Percentiles rank a stretch among this genome's conserved stretches.
Evolutionary conservation across 2,888 invertebrate species (phyloP).

Genomic region (Netelia melanura): DNA sequence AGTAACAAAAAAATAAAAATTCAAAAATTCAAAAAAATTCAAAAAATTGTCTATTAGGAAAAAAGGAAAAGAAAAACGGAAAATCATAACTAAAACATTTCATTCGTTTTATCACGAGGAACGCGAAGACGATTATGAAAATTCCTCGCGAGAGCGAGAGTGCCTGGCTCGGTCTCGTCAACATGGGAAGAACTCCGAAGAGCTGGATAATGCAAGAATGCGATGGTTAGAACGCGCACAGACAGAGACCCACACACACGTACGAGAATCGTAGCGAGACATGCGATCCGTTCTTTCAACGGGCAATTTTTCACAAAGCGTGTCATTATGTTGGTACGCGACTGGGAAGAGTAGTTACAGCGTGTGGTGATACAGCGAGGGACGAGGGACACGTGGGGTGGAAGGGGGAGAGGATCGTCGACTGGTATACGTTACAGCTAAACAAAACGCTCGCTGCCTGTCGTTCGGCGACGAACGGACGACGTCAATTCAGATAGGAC

Average conservation of each 20-base stretch:
- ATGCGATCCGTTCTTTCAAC: constrained; percentile 41
- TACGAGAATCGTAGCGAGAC: constrained; percentile 25
- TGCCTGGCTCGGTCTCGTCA: too few species aligned
- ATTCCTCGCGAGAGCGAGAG: too few species aligned
- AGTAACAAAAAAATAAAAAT: background rate
- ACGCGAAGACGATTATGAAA: too few species aligned
- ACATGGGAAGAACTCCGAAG: too few species aligned
- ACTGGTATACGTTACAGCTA: constrained; percentile 1
- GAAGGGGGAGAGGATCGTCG: background rate
- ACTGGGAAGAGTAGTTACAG: background rate
- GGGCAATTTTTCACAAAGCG: constrained; percentile 60
- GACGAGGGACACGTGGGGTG: background rate
- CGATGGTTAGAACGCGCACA: background rate
- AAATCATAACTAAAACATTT: background rate
- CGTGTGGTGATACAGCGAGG: background rate
- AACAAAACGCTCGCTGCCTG: constrained; percentile 40
- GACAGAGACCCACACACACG: background rate
- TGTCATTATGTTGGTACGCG: constrained; percentile 54
- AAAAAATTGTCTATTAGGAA: background rate
- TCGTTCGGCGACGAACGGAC: constrained; percentile 52
- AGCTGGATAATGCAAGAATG: too few species aligned
- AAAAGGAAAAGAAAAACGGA: background rate
- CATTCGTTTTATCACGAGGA: too few species aligned
- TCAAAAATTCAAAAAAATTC: background rate
- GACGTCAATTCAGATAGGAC: constrained; percentile 59